phyloP scores from a whole-genome alignment of 2,113 vertebrate species.

The Petrocephalus zakoni region DNA sequence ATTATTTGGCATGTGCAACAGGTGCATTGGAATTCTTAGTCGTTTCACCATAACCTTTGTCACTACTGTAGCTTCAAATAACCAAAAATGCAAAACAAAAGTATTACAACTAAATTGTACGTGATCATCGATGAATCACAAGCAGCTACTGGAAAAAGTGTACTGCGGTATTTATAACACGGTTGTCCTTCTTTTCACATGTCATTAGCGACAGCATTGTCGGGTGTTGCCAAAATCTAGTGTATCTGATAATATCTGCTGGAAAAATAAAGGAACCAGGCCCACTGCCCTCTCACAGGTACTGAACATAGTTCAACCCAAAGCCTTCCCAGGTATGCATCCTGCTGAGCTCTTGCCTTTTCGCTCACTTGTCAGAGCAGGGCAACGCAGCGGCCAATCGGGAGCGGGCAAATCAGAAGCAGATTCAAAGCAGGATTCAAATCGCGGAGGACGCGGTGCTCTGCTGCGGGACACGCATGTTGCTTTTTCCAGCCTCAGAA shows the following conservation, averaged over 20 bases:
- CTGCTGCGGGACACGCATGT: not conserved
- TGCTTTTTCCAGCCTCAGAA: not conserved
- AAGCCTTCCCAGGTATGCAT: not conserved
- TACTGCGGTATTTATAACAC: not conserved
- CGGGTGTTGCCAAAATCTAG: not conserved
- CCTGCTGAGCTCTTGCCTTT: not conserved
- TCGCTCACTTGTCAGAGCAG: not conserved
- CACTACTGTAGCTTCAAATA: not conserved
- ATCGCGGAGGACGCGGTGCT: not conserved
- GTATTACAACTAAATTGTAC: not conserved
- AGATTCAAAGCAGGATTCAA: slow-evolving; percentile 19
- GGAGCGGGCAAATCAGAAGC: not conserved
- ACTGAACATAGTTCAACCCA: not conserved
- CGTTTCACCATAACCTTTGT: not conserved
- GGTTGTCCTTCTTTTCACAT: not conserved
- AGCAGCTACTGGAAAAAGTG: not conserved
- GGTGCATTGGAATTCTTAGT: not conserved
- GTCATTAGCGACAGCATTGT: not conserved
- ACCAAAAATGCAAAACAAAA: not conserved
- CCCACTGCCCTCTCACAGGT: not conserved
- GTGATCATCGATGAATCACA: not conserved
- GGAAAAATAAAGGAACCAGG: not conserved
- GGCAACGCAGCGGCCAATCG: not conserved
- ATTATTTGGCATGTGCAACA: not conserved
- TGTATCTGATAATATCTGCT: not conserved